These are phyloP conservation scores for Phyto melanocephala DNA, from an alignment of 2,888 invertebrate genomes.

Conservation along the genomic window DNA sequence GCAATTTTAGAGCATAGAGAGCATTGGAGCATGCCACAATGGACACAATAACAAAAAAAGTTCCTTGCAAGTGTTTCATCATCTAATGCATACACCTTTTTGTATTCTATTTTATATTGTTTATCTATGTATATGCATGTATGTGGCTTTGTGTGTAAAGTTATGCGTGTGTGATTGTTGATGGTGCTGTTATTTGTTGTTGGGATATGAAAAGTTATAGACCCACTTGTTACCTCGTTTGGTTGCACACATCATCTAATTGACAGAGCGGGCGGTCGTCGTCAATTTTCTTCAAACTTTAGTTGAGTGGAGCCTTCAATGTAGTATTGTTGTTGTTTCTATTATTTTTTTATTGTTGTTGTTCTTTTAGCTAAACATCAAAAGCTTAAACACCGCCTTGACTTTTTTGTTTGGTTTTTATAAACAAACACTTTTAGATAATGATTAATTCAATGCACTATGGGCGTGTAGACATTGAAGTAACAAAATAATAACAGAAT, in stretches of 20 bases:
- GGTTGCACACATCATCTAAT: constrained; percentile 65
- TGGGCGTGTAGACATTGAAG: background rate
- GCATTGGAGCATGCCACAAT: constrained; percentile 51
- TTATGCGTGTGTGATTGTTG: background rate
- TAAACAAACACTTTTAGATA: constrained; percentile 42
- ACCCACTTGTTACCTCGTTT: constrained; percentile 65
- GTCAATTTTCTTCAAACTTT: constrained; percentile 63
- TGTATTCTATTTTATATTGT: constrained; percentile 3
- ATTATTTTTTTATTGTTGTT: constrained; percentile 32
- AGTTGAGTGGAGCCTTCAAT: constrained; percentile 63
- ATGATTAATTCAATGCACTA: constrained; percentile 42
- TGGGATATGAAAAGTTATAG: constrained; percentile 64
- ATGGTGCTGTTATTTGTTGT: constrained; percentile 37
- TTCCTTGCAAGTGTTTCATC: constrained; percentile 62
- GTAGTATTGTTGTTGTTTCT: constrained; percentile 45
- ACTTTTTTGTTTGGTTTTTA: constrained; percentile 21
- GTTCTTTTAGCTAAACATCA: constrained; percentile 53
- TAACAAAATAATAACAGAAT: too few species aligned
- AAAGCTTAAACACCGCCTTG: constrained; percentile 59
- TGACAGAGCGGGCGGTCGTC: constrained; percentile 65
- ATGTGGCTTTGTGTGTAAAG: background rate
- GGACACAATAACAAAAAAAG: constrained; percentile 21
- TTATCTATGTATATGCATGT: background rate
- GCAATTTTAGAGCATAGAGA: constrained; percentile 39
- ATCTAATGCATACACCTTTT: constrained; percentile 57